Percentiles rank a stretch among this genome's conserved stretches.
phyloP scores from a whole-genome alignment of 2,113 vertebrate genomes.

The Antechinus flavipes region DNA sequence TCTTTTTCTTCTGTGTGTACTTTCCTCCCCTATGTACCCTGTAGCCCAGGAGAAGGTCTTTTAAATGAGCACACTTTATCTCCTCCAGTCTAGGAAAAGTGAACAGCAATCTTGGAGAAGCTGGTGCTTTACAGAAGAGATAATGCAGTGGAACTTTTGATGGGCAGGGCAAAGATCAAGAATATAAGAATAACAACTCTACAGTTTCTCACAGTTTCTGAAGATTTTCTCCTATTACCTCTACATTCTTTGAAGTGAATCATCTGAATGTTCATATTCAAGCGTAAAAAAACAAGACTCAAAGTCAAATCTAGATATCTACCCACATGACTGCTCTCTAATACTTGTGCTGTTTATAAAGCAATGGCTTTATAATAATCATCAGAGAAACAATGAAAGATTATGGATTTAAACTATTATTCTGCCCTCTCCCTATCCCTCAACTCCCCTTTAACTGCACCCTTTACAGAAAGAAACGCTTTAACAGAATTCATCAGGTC shows the following conservation, averaged over 20 bases:
- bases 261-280: neutral
- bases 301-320: neutral
- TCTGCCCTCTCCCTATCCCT: neutral
- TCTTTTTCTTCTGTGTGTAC: neutral
- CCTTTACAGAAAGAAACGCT: neutral
- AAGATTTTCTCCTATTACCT: neutral
- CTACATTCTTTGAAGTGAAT: neutral
- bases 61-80: neutral
- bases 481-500: neutral
- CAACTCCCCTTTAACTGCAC: neutral
- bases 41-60: neutral
- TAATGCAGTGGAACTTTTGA: neutral
- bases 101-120: neutral
- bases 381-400: neutral
- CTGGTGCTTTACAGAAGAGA: neutral
- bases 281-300: neutral
- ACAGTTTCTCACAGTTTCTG: neutral
- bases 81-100: neutral
- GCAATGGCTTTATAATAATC: neutral
- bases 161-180: neutral
- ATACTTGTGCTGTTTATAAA: neutral
- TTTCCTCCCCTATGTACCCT: neutral
- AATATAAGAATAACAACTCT: neutral
- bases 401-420: neutral
- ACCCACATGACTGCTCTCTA: neutral